Evolutionary conservation across 2,797 vertebrate genomes (phyloP).

Genomic region (Sebastes iracundus): DNA sequence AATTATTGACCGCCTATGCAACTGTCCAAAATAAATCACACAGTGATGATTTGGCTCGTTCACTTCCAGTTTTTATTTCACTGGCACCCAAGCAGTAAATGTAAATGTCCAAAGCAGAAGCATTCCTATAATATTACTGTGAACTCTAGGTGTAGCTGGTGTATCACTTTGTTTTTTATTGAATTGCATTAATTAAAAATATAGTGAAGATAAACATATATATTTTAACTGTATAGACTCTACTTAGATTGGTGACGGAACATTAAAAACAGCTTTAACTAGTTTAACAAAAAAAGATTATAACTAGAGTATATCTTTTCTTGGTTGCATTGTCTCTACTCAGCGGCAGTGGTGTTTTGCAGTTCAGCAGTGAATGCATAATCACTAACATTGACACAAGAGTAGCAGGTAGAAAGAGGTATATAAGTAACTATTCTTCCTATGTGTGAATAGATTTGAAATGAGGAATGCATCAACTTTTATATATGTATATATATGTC

Average conservation of each 20-base stretch:
- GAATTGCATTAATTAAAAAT: slow-evolving; percentile 43
- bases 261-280: slow-evolving; percentile 25
- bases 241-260: slow-evolving; percentile 24
- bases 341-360: slow-evolving; percentile 44
- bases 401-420: slow-evolving; percentile 46
- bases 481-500: neutral
- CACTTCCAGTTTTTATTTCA: slow-evolving; percentile 24
- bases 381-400: slow-evolving; percentile 33
- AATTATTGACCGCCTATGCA: neutral
- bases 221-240: slow-evolving; percentile 27
- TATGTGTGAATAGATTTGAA: slow-evolving; percentile 21
- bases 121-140: neutral
- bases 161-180: slow-evolving; percentile 11
- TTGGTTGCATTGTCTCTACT: slow-evolving; percentile 43
- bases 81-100: slow-evolving; percentile 5
- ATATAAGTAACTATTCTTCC: slow-evolving; percentile 20
- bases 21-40: slow-evolving; percentile 15
- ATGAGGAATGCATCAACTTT: slow-evolving; percentile 58
- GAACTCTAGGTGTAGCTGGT: slow-evolving; percentile 22
- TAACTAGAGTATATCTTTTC: slow-evolving; percentile 40
- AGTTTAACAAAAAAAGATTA: neutral
- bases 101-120: slow-evolving; percentile 23
- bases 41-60: slow-evolving; percentile 47
- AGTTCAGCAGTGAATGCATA: slow-evolving; percentile 46
- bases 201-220: slow-evolving; percentile 27